Base-by-base conservation (phyloP, 2,797 vertebrate species). In the Gallinago nigripennis region DNA sequence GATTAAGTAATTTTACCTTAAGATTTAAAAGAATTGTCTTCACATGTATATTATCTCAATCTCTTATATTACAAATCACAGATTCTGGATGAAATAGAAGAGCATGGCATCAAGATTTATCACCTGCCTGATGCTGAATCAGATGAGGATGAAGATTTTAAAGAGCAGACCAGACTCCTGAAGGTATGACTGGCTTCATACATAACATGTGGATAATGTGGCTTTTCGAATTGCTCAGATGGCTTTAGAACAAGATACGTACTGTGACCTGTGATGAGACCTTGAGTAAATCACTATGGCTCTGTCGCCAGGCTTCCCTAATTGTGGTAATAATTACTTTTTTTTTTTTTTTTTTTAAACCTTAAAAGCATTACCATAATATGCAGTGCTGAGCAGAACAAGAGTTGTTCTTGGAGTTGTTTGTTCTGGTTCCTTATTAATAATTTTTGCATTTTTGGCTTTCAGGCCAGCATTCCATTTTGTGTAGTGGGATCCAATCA, bases 401-500 rank as follows among this genome's bases (percentile, higher is more conserved):
- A 18, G 51, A 41, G 12, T 31, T 86, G 9, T 86, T 88, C 21
- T 12, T 41, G 8, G 30, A 46, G 13, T 37, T 39, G 8, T 11
- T 71, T 75, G 18, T 82, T 37, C 48, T 82, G 6, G 21, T 73
- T 82, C 24, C 11, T 56, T 43, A 8, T 45, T 23, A 45, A 45
- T 72, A 23, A 89, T 21, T 90, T 31, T 76, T 61, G 19, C 41
- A 20, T 82, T 60, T 91, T 84, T 33, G 73, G 16, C 61, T 95
- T 96, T 78, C 94, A 99, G 99, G 98, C 99, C 61, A 99, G 99
- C 91, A 99, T 99, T 96, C 99, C 99, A 0, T 99, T 99, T 73
- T 99, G 99, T 48, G 99, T 99, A 21, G 99, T 99, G 51, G 99
- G 99, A 41, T 99, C 99, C 93, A 99, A 99, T 95, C 99, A 99